Evolutionary conservation across 2,797 vertebrate species (phyloP), one percentile per base, ranked within the genome.

Genomic region (Adelosebastes latens): DNA sequence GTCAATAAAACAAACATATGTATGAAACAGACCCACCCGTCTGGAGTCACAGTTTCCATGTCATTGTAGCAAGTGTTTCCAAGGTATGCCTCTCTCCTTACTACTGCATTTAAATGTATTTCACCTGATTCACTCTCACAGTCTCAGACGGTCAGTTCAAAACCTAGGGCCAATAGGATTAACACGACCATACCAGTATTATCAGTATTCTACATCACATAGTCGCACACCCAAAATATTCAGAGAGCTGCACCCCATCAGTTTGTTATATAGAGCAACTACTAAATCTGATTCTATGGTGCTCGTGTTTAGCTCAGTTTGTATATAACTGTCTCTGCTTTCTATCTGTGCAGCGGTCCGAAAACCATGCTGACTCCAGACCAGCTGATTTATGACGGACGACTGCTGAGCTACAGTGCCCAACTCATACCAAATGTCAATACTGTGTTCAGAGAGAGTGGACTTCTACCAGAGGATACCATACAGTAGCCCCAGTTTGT

Each of bases 401-500:
- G 63, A n/a, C 70, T 89, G 31, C 77, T 90, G 84, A 72, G 27
- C 24, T 93, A 84, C 70, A 75, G 80, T 4, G 1, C 12, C 4
- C 27, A 11, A 1, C 71, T 92, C 4, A 75, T 53, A 1, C 25
- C 58, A 1, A 85, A 72, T 3, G 92, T 94, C 49, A 72, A 77
- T 3, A 10, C 66, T 3, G 91, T 82, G 20, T 81, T 94, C 16
- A 72, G 5, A 25, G 22, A 82, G 22, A 73, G 46, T 22, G 69
- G 83, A 56, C 25, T 89, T 32, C 31, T 87, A 11, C 25, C 36
- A 6, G 3, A 66, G 24, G 27, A 74, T 18, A 14, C 6, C 39
- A 1, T 1, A 1, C 27, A n/a, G 1, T 52, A 65, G 25, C 6
- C 1, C 12, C 1, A 9, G 12, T 42, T 0, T 9, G 5, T 31